Evolutionary conservation across 1,140 invertebrate genomes (phyloP), one percentile per base, ranked within the genome.

Genomic region (Sesamia nonagrioides): DNA sequence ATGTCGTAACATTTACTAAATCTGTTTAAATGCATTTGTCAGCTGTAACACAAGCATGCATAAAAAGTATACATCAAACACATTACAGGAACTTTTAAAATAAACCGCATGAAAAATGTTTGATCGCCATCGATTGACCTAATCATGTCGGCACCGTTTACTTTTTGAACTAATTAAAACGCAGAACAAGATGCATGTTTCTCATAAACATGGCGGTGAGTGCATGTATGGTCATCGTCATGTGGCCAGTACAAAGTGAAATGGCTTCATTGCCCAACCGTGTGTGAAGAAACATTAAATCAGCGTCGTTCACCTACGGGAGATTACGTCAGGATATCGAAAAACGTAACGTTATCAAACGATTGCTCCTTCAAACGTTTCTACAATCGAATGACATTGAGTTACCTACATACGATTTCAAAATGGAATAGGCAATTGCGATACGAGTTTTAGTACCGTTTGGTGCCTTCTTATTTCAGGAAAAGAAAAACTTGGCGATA

Each of bases 61-160:
- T n/a, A 58, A 37, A 17, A 61, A 73, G 18, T 17, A 37, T 27
- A 80, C 83, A 82, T 82, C 78, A 80, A 79, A 74, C 77, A 66
- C 42, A 63, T 21, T 50, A 84, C 82, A 84, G 84, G 85, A 87
- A 87, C 83, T 85, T 73, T 86, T 86, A 83, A 89, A 82, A 86
- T 89, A 87, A 88, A 84, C 84, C 84, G 83, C 84, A 86, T 82
- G 86, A 87, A 87, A 87, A 81, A 88, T 87, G 81, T 86, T 81
- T 79, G 80, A 89, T 86, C 82, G 84, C 83, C 80, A 86, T 83
- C 84, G 82, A 86, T 89, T 85, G 90, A 87, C 87, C 90, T 82
- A 83, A 88, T 92, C 87, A 87, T 85, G 90, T 83, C 84, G 75
- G 74, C 54, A 79, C 82, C 66, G 86, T 86, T 89, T 88, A 87